Conservation (phyloP, 2,797 vertebrate species). For the Chelmon rostratus region DNA sequence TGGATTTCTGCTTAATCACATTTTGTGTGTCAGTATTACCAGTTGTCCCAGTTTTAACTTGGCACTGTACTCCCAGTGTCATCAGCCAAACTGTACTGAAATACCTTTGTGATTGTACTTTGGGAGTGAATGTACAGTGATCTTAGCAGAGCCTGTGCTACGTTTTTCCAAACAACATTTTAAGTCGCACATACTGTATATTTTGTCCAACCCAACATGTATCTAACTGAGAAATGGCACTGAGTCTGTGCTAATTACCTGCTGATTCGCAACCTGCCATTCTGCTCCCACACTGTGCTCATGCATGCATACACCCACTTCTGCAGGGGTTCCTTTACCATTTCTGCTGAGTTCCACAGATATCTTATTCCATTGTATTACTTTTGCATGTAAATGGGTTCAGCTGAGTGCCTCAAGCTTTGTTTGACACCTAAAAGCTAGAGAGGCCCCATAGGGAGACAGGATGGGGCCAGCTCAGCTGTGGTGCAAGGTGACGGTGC, state of each 20-base stretch:
- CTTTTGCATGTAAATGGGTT: constrained; percentile 33
- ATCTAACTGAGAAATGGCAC: constrained; percentile 39
- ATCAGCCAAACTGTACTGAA: constrained; percentile 27
- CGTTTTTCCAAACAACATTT: constrained; percentile 28
- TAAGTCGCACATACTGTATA: constrained; percentile 5
- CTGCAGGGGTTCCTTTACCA: constrained; percentile 50
- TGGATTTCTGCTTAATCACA: constrained; percentile 66
- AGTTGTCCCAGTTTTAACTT: constrained; percentile 60
- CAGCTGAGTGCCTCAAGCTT: constrained; percentile 35
- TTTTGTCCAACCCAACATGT: constrained; percentile 25
- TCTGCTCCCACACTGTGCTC: constrained; percentile 65
- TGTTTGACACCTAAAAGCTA: constrained; percentile 55
- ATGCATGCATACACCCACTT: constrained; percentile 40
- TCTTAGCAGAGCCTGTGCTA: constrained; percentile 8
- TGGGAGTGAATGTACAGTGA: constrained; percentile 10
- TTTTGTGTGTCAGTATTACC: constrained; percentile 64
- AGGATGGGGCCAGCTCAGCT: constrained; percentile 9
- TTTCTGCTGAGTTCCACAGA: constrained; percentile 44
- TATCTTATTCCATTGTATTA: constrained; percentile 42
- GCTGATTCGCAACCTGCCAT: constrained; percentile 77
- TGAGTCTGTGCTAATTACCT: constrained; percentile 61
- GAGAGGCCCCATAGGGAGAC: constrained; percentile 30
- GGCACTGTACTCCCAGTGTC: constrained; percentile 41
- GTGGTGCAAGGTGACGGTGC: constrained; percentile 31
- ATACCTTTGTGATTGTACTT: constrained; percentile 40